Conservation (phyloP, 2,113 vertebrate genomes). For the Oryctolagus cuniculus region mOryCun1.1 NC_091432.1:37265501-37266000, state of each 20-base stretch:
- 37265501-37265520: no score
- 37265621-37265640: no score
- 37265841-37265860: neutral
- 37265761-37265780: neutral
- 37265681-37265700: neutral
- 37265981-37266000: no score
- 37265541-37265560: no score
- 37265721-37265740: neutral
- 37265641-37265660: no score
- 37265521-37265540: no score
- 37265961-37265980: no score
- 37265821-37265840: no score
- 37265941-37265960: neutral
- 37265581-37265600: no score
- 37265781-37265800: neutral
- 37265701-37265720: neutral
- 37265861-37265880: neutral
- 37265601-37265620: no score
- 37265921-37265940: neutral
- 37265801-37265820: neutral
- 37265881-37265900: neutral
- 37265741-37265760: neutral
- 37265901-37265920: neutral
- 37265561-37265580: no score
- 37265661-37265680: no score